These are phyloP conservation scores for Lepidochrysops patricia DNA, from an alignment of 2,888 invertebrate genomes.

Conservation along the genomic window DNA sequence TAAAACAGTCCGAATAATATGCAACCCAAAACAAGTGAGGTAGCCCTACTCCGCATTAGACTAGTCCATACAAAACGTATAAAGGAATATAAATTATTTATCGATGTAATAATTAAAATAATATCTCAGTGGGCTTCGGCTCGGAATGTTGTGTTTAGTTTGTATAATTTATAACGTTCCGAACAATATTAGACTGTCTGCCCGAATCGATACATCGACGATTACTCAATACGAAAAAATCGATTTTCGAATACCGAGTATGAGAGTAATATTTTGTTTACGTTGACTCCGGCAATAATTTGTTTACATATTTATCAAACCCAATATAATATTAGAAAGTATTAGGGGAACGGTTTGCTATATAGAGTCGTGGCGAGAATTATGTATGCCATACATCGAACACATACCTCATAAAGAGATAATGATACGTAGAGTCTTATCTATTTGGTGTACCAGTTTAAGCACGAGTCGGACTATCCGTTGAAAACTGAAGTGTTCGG, in stretches of 20 bases:
- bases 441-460: too few species aligned
- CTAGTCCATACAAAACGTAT: conserved; percentile 48
- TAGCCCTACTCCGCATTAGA: conserved; percentile 43
- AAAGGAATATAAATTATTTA: conserved; percentile 26
- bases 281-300: background rate
- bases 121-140: conserved; percentile 13
- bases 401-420: too few species aligned
- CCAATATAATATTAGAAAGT: background rate
- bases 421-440: too few species aligned
- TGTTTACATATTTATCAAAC: background rate
- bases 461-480: too few species aligned
- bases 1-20: background rate
- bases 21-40: conserved; percentile 27
- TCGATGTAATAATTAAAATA: conserved; percentile 16
- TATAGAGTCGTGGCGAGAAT: background rate
- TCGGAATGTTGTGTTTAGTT: conserved; percentile 8
- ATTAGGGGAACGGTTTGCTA: background rate
- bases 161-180: conserved; percentile 8
- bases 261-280: background rate
- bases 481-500: too few species aligned
- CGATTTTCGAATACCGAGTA: background rate
- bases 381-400: too few species aligned
- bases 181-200: background rate
- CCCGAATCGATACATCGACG: conserved; percentile 3
- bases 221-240: conserved; percentile 8